These are phyloP conservation scores for Nephrotoma flavescens DNA, from an alignment of 2,888 invertebrate species.

Conservation along the genomic window DNA sequence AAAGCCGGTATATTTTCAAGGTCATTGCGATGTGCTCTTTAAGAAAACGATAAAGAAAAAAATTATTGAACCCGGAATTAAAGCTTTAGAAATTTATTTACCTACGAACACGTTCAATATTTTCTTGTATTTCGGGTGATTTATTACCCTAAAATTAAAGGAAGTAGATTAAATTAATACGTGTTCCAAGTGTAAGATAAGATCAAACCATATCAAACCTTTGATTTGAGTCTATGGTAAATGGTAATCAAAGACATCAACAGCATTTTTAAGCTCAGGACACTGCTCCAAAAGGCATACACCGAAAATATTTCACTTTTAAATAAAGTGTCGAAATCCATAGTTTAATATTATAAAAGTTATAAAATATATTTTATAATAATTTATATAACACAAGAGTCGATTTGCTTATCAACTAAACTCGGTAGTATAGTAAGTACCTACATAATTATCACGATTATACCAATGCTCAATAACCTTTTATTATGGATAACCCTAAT, in stretches of 20 bases:
- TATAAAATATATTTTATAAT: neutral
- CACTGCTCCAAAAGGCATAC: neutral
- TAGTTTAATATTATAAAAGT: no score
- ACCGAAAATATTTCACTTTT: neutral
- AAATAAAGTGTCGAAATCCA: neutral
- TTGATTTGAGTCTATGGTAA: neutral
- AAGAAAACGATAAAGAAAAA: neutral
- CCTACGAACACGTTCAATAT: neutral
- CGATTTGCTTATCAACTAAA: neutral
- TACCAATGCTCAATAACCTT: neutral
- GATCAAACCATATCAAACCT: neutral
- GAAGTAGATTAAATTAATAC: no score
- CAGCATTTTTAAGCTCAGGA: neutral
- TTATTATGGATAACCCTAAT: neutral
- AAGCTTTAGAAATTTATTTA: neutral
- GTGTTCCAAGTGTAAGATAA: no score
- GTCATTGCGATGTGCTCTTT: neutral
- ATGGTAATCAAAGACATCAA: neutral
- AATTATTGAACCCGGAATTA: neutral
- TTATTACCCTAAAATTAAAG: neutral
- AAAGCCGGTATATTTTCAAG: neutral
- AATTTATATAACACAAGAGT: neutral
- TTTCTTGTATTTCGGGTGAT: neutral
- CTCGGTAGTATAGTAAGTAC: no score
- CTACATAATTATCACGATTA: neutral